Evolutionary conservation across 2,888 invertebrate species (phyloP).

Genomic region (Heteropelma amictum): DNA sequence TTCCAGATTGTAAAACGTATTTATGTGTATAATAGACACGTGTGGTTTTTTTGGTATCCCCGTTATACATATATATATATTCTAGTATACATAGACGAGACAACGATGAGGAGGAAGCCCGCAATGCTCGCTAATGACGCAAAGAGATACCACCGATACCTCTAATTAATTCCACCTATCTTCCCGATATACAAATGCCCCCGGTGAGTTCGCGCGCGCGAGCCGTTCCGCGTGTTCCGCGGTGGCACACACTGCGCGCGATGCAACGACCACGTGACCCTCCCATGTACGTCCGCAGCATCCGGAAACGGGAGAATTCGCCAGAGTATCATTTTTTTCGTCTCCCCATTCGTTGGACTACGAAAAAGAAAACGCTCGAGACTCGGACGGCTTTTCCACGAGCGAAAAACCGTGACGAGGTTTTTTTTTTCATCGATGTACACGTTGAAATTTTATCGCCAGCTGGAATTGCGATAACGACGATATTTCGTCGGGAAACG

Average conservation of each 20-base stretch:
- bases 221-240: slow-evolving; percentile 37
- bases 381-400: too few relatives aligned
- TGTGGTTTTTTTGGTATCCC: slow-evolving; percentile 6
- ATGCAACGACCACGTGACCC: slow-evolving; percentile 23
- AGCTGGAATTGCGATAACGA: too few relatives aligned
- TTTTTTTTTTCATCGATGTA: too few relatives aligned
- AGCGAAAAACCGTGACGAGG: background rate
- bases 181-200: slow-evolving; percentile 75
- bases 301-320: background rate
- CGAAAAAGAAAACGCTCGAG: too few relatives aligned
- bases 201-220: slow-evolving; percentile 47
- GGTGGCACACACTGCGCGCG: slow-evolving; percentile 34
- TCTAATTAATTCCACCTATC: slow-evolving; percentile 77
- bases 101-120: slow-evolving; percentile 61
- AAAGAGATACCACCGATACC: slow-evolving; percentile 75
- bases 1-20: background rate
- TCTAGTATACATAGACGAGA: slow-evolving; percentile 60
- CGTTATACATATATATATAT: slow-evolving; percentile 19
- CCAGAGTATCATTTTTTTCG: slow-evolving; percentile 4
- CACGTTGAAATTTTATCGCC: too few relatives aligned
- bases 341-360: background rate
- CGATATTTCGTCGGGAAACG: too few relatives aligned
- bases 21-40: background rate
- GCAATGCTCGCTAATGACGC: slow-evolving; percentile 76
- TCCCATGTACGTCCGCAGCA: background rate